phyloP scores from a whole-genome alignment of 2,113 vertebrate genomes.

The Anser brachyrhynchus region DNA sequence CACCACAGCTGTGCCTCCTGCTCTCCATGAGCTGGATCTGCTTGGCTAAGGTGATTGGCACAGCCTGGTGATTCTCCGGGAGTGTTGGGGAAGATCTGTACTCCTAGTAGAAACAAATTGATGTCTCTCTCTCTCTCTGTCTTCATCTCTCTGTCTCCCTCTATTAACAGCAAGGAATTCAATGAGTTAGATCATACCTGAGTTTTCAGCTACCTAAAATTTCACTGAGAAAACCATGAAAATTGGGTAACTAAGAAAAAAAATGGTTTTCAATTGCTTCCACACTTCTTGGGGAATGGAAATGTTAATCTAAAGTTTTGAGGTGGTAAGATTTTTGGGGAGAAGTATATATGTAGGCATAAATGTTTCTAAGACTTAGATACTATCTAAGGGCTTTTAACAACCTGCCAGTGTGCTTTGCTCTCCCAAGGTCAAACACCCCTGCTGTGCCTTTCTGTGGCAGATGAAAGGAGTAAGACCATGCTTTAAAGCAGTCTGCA shows the following conservation, averaged over 20 bases:
- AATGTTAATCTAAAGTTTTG: neutral
- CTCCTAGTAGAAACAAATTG: neutral
- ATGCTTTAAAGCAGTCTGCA: neutral
- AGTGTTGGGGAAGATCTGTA: neutral
- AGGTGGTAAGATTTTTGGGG: neutral
- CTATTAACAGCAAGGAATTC: neutral
- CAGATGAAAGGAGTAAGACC: neutral
- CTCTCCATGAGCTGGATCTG: accelerated
- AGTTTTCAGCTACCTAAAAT: neutral
- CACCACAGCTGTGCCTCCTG: neutral
- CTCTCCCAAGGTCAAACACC: neutral
- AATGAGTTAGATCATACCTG: neutral
- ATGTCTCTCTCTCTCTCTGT: accelerated
- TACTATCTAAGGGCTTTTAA: neutral
- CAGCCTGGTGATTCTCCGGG: neutral
- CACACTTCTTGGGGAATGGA: neutral
- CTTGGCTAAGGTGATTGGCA: neutral
- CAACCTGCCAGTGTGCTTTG: neutral
- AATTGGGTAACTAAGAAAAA: neutral
- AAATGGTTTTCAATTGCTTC: neutral
- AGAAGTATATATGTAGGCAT: neutral
- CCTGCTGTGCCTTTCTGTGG: neutral
- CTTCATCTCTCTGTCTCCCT: neutral
- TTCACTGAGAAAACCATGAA: neutral
- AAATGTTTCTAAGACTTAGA: neutral